Percentiles rank a stretch among this genome's conserved stretches.
Evolutionary conservation across 2,113 vertebrate genomes (phyloP).

Genomic region (Amblyornis subalaris): DNA sequence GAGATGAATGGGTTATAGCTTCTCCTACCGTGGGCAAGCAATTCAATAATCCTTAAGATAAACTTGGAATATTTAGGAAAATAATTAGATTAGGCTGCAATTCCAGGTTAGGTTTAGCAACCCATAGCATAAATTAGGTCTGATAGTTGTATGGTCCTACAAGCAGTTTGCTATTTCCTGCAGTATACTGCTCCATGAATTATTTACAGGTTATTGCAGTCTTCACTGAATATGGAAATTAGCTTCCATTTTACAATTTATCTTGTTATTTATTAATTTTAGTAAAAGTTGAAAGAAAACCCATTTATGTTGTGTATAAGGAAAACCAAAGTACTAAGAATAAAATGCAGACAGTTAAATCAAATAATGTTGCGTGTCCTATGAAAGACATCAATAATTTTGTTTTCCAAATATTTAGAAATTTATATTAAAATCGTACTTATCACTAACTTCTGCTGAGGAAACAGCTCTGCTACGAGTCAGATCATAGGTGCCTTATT

Average conservation of each 20-base stretch:
- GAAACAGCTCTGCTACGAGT: background rate
- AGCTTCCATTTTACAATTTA: background rate
- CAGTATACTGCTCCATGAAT: background rate
- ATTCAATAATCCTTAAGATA: background rate
- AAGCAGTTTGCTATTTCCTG: background rate
- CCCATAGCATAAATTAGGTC: background rate
- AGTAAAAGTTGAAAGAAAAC: background rate
- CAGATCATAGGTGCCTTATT: background rate
- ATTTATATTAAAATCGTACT: background rate
- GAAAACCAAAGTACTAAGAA: background rate
- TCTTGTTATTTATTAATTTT: background rate
- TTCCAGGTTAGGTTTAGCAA: background rate
- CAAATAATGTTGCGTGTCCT: background rate
- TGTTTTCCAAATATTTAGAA: background rate
- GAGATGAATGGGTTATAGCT: background rate
- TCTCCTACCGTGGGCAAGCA: background rate
- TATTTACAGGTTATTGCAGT: background rate
- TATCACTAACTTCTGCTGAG: background rate
- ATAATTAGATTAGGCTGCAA: background rate
- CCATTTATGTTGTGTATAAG: background rate
- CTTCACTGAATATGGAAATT: background rate
- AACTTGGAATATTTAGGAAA: background rate
- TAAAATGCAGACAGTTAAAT: background rate
- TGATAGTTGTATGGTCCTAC: background rate
- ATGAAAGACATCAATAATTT: background rate